Base-by-base conservation (phyloP, 2,888 invertebrate species). In the Stegana nigrithorax region DNA sequence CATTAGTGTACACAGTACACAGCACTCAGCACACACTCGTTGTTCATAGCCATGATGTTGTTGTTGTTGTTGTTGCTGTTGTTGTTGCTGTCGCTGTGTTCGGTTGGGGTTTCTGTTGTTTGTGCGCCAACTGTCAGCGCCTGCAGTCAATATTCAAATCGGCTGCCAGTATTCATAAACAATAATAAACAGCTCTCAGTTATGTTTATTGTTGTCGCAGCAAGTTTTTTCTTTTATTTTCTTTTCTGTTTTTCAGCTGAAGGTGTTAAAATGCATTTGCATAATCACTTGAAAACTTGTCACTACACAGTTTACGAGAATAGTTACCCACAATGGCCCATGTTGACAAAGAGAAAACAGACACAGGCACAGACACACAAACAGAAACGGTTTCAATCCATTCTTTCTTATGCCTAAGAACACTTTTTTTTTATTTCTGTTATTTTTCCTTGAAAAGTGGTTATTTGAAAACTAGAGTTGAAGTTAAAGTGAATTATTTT, bases 221-320 rank as follows among this genome's bases (percentile, higher is more conserved):
- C 23, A 47, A 23, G 47, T 47, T 23, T 29, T 47, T 14, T 47
- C 10, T 23, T n/a, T n/a, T n/a, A n/a, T n/a, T n/a, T n/a, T n/a
- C n/a, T 27, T 27, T 36, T n/a, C 12, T 32, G 32, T 17, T 10
- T 8, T 50, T 50, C 50, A 50, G 64, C 57, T 57, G 67, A 70
- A 82, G 83, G 82, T 82, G 82, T 82, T 80, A 82, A 79, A 83
- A 81, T 78, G 72, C 79, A 82, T 82, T 83, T 82, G 70, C 81
- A 83, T 83, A 81, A 80, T 73, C 77, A 81, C 79, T 76, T 78
- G 72, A 69, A 65, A 72, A 72, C 64, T 73, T 73, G 75, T 79
- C 80, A 73, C 2, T 32, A 32, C 6, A 4, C 4, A 50, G 42
- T 39, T 39, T 50, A 21, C 25, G 27, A 32, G 32, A 32, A 32